A percentile compares a stretch with the other conserved stretches of the same genome.
Evolutionary conservation across 1,140 invertebrate genomes (phyloP).

Genomic region (Nasonia giraulti): DNA sequence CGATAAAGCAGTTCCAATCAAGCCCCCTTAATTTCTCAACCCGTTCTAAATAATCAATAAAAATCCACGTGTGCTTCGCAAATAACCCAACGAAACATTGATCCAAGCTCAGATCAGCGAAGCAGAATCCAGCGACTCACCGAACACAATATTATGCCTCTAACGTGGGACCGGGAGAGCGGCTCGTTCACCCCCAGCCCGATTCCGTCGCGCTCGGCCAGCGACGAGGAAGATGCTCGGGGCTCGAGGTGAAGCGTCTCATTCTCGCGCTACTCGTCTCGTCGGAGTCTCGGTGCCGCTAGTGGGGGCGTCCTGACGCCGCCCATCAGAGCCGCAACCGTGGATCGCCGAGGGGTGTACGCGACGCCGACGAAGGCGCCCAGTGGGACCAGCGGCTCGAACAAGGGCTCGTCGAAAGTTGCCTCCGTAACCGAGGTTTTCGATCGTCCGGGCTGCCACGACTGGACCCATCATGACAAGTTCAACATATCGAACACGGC

Average conservation of each 20-base stretch:
- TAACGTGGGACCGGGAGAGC: constrained; percentile 32
- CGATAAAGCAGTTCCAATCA: background rate
- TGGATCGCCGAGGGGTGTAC: constrained; percentile 33
- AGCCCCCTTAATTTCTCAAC: background rate
- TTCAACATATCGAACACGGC: constrained; percentile 59
- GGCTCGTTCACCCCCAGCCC: background rate
- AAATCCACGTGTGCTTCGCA: no score
- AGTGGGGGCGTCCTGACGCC: background rate
- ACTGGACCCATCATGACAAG: constrained; percentile 49
- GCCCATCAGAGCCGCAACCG: constrained; percentile 8
- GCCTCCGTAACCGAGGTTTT: constrained; percentile 46
- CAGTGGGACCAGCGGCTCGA: constrained; percentile 27
- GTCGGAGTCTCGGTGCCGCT: background rate
- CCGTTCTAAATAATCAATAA: no score
- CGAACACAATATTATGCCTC: constrained; percentile 23
- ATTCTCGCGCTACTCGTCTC: background rate
- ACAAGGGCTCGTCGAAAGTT: constrained; percentile 48
- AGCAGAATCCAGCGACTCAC: background rate
- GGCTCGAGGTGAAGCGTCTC: constrained; percentile 42
- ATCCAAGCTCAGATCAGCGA: no score
- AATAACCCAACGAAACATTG: no score
- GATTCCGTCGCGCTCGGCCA: background rate
- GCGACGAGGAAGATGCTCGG: constrained; percentile 54
- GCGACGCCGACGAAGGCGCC: constrained; percentile 46
- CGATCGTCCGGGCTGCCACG: constrained; percentile 43